Conservation (phyloP, 1,140 invertebrate species). For the Melanaphis sacchari region DNA sequence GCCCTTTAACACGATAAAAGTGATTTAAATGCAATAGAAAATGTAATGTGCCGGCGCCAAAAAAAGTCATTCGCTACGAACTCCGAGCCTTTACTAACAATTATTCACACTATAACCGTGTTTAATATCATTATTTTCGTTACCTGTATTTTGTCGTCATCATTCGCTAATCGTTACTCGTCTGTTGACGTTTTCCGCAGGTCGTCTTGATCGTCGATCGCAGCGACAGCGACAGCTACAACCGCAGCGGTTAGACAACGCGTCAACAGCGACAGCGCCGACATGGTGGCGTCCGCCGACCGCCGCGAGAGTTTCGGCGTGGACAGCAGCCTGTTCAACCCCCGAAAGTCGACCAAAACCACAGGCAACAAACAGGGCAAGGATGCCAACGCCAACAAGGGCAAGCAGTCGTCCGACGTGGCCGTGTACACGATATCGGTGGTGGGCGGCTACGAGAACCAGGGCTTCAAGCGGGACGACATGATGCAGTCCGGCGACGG, state of each 20-base stretch:
- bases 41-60: too few relatives aligned
- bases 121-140: neutral
- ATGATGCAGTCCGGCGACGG: constrained; percentile 64
- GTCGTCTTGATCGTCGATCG: neutral
- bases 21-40: too few relatives aligned
- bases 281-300: constrained; percentile 57
- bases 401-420: constrained; percentile 56
- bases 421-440: constrained; percentile 61
- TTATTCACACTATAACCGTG: neutral
- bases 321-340: constrained; percentile 42
- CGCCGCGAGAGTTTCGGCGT: constrained; percentile 48
- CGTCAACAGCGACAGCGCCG: neutral
- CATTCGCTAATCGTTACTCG: neutral
- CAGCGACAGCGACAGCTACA: neutral
- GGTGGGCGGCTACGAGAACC: constrained; percentile 70
- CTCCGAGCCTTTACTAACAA: neutral
- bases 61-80: neutral
- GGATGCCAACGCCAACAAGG: constrained; percentile 41
- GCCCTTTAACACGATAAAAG: too few relatives aligned
- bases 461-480: constrained; percentile 72
- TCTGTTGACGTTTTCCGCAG: neutral
- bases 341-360: constrained; percentile 34
- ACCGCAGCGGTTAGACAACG: neutral
- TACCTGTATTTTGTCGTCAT: too few relatives aligned
- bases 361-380: neutral